Base-by-base conservation (phyloP, 2,113 vertebrate species). In the Neopipo cinnamomea region DNA sequence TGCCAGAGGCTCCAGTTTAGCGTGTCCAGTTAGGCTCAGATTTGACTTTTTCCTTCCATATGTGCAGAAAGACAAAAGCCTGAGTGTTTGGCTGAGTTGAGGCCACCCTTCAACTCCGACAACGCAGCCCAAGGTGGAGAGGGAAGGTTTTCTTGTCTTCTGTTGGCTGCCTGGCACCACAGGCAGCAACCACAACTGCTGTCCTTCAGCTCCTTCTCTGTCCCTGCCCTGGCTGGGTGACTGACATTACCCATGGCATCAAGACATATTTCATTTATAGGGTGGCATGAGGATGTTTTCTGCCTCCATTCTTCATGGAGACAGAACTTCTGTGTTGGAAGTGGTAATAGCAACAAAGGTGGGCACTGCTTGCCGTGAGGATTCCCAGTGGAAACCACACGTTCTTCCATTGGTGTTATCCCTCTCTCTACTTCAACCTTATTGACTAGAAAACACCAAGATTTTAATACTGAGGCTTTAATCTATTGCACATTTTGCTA, bases 401-500 rank as follows among this genome's bases (percentile, higher is more conserved):
- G 1, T 74, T 70, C 42, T 50, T 82, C 68, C 11, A 5, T 74
- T 50, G 72, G 11, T 81, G 49, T 80, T 76, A 13, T 24, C 27
- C 39, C 56, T 65, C 63, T 62, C 56, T 96, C 83, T 86, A 59
- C 80, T 65, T 91, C 65, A 55, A 63, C 65, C 56, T 31, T 59
- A 67, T 41, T 47, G 86, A 81, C 73, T 52, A 68, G 65, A 61
- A 92, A 86, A 65, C 52, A 66, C 31, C 52, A 84, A 52, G 79
- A 17, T 76, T 86, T 90, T 70, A 92, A 70, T 62, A 18, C 53
- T 13, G n/a, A 88, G 63, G 5, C 63, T 91, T 83, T 93, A 93
- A 91, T 81, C 46, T 39, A 13, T 79, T 92, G 93, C 96, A 95
- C 89, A 42, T 96, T 96, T 92, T 78, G 94, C 93, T 97, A 84